Percentiles rank a stretch among this genome's conserved stretches.
These are phyloP conservation scores for Rhinoraja longicauda DNA, from an alignment of 2,797 vertebrate genomes.

Conservation along the genomic window DNA sequence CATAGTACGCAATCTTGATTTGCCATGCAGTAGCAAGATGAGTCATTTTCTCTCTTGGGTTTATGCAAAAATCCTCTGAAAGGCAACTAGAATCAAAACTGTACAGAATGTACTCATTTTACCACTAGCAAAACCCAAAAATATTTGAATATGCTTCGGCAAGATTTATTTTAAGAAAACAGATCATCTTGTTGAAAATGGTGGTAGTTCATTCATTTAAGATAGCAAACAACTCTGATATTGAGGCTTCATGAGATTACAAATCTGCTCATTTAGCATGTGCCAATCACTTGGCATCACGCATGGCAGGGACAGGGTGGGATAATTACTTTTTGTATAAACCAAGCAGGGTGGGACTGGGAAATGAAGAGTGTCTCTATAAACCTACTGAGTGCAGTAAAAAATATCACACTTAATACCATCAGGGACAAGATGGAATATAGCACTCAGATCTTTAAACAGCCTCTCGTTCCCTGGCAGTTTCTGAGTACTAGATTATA, in stretches of 20 bases:
- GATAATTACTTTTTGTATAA: neutral
- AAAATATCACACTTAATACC: neutral
- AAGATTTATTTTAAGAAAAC: neutral
- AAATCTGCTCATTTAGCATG: neutral
- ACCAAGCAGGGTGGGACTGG: too few relatives aligned
- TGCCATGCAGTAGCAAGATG: conserved; percentile 9
- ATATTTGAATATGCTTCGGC: conserved; percentile 1
- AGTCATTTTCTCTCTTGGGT: conserved; percentile 21
- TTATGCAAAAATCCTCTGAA: neutral
- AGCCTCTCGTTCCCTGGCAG: neutral
- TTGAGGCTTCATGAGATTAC: neutral
- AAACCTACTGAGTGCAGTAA: neutral
- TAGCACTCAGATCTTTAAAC: neutral
- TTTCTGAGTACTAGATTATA: neutral
- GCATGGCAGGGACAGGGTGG: too few relatives aligned
- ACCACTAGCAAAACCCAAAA: conserved; percentile 7
- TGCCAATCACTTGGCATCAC: neutral
- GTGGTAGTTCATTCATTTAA: neutral
- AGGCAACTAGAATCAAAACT: neutral
- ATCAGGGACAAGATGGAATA: neutral
- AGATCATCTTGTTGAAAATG: neutral
- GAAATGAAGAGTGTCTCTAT: too few relatives aligned
- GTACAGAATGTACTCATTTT: neutral
- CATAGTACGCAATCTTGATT: conserved; percentile 6
- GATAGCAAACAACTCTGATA: neutral